These are phyloP conservation scores for Sitta carolinensis DNA, from an alignment of 2,797 vertebrate genomes.

Conservation along the genomic window DNA sequence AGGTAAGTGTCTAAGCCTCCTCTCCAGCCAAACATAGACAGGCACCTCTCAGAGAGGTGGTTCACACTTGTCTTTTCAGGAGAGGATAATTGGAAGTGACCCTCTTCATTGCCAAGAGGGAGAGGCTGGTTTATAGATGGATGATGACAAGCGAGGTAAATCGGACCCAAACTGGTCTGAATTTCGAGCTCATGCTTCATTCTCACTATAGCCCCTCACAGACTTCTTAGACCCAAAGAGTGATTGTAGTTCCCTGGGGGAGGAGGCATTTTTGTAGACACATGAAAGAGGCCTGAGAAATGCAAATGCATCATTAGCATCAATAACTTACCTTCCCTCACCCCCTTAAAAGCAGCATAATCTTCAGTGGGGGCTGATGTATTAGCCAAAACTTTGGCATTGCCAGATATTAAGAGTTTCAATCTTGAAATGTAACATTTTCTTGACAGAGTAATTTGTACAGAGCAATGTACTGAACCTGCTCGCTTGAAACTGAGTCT, in stretches of 20 bases:
- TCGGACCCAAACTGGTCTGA: background rate
- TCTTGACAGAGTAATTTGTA: conserved; percentile 6
- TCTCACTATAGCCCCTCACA: rapidly evolving
- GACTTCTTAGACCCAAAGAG: background rate
- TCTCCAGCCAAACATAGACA: background rate
- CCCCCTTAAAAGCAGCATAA: background rate
- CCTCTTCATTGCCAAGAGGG: background rate
- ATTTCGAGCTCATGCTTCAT: background rate
- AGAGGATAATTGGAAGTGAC: background rate
- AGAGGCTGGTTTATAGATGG: background rate
- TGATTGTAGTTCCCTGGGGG: background rate
- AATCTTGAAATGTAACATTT: background rate
- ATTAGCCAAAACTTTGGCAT: background rate
- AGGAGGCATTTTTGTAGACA: background rate
- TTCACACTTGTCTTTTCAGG: background rate
- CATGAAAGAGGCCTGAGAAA: background rate
- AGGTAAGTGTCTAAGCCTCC: background rate
- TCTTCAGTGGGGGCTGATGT: background rate
- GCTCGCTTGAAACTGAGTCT: background rate
- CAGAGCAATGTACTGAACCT: background rate
- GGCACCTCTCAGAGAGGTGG: background rate
- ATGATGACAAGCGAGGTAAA: background rate
- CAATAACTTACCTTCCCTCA: background rate
- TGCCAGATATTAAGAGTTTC: background rate
- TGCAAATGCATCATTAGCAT: background rate